Percentiles rank a stretch among this genome's conserved stretches.
Evolutionary conservation across 2,888 invertebrate species (phyloP).

Genomic region (Epinotia nisella): DNA sequence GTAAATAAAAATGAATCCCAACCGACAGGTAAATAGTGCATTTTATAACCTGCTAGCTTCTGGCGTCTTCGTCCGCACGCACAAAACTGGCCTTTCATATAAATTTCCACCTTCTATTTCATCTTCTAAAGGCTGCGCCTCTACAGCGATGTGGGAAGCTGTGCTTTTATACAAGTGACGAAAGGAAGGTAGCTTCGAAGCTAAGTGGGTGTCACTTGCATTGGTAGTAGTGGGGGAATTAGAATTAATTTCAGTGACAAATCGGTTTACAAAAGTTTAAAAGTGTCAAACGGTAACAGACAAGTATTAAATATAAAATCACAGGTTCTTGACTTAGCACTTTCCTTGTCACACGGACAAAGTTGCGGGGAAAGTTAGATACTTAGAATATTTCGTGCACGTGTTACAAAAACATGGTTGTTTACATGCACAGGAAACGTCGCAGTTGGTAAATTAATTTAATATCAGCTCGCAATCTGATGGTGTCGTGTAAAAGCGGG

Average conservation of each 20-base stretch:
- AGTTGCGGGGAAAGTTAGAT: not conserved
- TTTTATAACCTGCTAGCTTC: not conserved
- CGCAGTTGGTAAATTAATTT: conserved; percentile 29
- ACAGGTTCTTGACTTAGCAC: too few species aligned
- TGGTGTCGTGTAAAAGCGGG: conserved; percentile 35
- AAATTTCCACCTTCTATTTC: not conserved
- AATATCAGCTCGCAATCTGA: conserved; percentile 39
- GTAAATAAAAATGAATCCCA: not conserved
- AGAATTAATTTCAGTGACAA: not conserved
- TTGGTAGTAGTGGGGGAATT: too few species aligned
- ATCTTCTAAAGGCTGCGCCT: not conserved
- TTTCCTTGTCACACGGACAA: not conserved
- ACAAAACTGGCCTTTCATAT: not conserved
- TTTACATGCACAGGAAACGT: conserved; percentile 17
- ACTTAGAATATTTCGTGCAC: not conserved
- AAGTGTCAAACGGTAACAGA: not conserved
- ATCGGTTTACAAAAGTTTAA: too few species aligned
- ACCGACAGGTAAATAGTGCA: not conserved
- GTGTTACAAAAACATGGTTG: conserved; percentile 3
- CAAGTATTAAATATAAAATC: too few species aligned
- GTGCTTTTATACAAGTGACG: not conserved
- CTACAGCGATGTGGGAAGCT: not conserved
- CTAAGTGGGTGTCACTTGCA: not conserved
- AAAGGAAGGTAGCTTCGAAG: too few species aligned
- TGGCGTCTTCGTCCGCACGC: not conserved